phyloP scores from a whole-genome alignment of 2,113 vertebrate genomes.

The Monopterus albus region DNA sequence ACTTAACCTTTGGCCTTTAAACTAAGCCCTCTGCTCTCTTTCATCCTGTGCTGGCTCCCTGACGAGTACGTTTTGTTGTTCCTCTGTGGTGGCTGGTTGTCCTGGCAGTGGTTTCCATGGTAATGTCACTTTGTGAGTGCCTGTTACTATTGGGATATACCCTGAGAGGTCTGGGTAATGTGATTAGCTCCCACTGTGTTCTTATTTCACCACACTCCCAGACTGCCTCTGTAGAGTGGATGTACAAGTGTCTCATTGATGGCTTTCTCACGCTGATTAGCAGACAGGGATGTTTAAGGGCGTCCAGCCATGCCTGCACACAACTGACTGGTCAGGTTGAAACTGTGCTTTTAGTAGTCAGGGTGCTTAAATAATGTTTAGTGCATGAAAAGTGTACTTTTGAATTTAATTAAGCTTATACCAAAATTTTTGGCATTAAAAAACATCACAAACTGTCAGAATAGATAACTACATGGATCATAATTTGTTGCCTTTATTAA shows the following conservation, averaged over 20 bases:
- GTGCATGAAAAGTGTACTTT: not conserved
- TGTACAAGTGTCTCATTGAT: conserved; percentile 10
- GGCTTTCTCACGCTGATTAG: conserved; percentile 35
- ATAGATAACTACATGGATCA: no score
- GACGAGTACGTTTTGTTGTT: conserved; percentile 14
- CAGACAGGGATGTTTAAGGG: not conserved
- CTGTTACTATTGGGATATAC: conserved; percentile 2
- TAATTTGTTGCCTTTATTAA: no score
- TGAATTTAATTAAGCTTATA: not conserved
- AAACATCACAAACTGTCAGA: no score
- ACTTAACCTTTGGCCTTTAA: not conserved
- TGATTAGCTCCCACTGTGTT: conserved; percentile 24
- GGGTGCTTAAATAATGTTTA: not conserved
- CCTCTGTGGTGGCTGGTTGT: not conserved
- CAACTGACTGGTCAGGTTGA: not conserved
- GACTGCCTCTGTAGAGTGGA: conserved; percentile 4
- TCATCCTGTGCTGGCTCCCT: not conserved
- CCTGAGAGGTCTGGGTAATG: conserved; percentile 17
- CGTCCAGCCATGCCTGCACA: not conserved
- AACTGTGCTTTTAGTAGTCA: not conserved
- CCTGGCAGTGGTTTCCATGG: not conserved
- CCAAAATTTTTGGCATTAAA: no score
- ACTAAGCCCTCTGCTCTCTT: not conserved
- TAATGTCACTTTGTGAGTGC: not conserved
- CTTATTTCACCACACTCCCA: conserved; percentile 17